Conservation (phyloP, 2,888 invertebrate genomes). For the Steinernema scapterisci region DNA sequence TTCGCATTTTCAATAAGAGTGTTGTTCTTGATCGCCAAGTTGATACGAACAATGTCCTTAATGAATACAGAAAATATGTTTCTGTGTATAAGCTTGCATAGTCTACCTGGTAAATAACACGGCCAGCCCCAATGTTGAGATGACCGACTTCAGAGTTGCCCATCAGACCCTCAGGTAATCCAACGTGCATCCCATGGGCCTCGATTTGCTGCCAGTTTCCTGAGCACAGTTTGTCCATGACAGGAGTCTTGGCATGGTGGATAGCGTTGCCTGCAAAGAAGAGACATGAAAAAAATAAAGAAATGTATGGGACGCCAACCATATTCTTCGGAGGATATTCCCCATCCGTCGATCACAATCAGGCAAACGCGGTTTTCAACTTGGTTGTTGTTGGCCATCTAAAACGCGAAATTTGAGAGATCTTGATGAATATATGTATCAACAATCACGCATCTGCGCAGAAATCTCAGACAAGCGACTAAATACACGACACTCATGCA, state of each 20-base stretch:
- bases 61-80: conserved; percentile 16
- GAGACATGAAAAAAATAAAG: background rate
- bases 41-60: conserved; percentile 70
- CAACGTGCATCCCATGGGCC: conserved; percentile 70
- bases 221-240: conserved; percentile 68
- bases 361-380: conserved; percentile 68
- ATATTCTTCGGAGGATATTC: conserved; percentile 67
- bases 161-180: conserved; percentile 70
- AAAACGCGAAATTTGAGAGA: too few relatives aligned
- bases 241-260: conserved; percentile 68
- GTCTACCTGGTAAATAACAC: conserved; percentile 69
- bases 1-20: conserved; percentile 64
- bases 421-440: too few relatives aligned
- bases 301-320: too few relatives aligned
- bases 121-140: conserved; percentile 70
- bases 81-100: too few relatives aligned
- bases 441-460: too few relatives aligned
- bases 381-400: conserved; percentile 54
- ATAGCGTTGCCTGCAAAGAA: conserved; percentile 68
- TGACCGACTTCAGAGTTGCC: conserved; percentile 71
- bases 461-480: too few relatives aligned
- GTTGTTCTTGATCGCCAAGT: conserved; percentile 66
- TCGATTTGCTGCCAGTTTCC: conserved; percentile 67
- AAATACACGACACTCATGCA: too few relatives aligned
- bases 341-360: conserved; percentile 71